A percentile compares a stretch with the other conserved stretches of the same genome.
Evolutionary conservation across 2,113 vertebrate genomes (phyloP).

Genomic region (Cinclus cinclus): DNA sequence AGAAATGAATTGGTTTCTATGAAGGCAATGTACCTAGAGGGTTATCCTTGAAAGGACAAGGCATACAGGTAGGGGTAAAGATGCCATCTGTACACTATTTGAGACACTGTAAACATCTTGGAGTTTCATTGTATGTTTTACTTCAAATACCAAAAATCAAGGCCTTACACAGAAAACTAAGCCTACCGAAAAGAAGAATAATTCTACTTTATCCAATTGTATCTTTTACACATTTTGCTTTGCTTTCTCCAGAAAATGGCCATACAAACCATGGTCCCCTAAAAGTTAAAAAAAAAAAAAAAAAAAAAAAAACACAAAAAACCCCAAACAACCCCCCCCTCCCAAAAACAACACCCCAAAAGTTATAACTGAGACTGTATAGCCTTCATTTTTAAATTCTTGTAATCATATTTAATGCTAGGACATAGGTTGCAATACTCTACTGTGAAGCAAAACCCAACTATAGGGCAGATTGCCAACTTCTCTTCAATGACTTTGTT

Average conservation of each 20-base stretch:
- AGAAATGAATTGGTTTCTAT: constrained; percentile 26
- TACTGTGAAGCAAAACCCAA: neutral
- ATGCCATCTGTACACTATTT: constrained; percentile 43
- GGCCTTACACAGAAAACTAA: neutral
- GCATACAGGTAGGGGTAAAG: constrained; percentile 4
- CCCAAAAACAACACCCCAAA: too few species aligned
- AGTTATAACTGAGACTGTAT: neutral
- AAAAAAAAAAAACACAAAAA: neutral
- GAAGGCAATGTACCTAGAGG: constrained; percentile 17
- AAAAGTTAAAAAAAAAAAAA: neutral
- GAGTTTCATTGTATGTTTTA: neutral
- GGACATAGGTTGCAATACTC: neutral
- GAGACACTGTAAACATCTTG: neutral
- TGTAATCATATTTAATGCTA: neutral
- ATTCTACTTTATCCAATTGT: neutral
- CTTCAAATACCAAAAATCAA: neutral
- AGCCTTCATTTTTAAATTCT: neutral
- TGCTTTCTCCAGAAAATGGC: neutral
- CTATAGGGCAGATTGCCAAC: neutral
- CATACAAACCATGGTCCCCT: rapidly evolving
- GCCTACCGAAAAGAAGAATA: neutral
- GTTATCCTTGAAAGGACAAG: constrained; percentile 37
- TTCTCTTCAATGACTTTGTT: neutral
- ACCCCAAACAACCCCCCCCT: too few species aligned
- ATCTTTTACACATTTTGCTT: neutral